Evolutionary conservation across 2,113 vertebrate genomes (phyloP).

Genomic region (Ascaphus truei): DNA sequence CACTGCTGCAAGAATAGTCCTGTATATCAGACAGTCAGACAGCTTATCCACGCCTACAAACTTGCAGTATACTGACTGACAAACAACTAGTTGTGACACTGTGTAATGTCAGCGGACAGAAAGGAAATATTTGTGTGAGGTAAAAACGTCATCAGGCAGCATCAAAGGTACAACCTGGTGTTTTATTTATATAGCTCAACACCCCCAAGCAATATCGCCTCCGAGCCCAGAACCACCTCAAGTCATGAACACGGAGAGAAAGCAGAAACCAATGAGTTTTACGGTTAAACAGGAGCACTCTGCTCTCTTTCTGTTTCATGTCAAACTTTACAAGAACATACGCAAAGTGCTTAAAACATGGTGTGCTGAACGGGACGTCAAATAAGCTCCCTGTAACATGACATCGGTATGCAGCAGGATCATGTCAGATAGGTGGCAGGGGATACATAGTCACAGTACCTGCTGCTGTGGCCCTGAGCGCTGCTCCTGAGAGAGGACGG

Average conservation of each 20-base stretch:
- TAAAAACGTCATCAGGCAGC: too few relatives aligned
- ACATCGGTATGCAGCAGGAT: neutral
- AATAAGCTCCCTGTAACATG: neutral
- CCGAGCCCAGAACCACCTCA: neutral
- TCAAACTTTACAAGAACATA: neutral
- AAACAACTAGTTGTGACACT: too few relatives aligned
- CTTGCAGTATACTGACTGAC: too few relatives aligned
- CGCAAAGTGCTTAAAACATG: neutral
- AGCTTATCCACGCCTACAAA: too few relatives aligned
- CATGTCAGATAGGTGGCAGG: neutral
- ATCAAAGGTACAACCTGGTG: neutral
- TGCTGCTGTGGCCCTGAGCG: slow-evolving; percentile 7
- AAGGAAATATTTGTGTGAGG: too few relatives aligned
- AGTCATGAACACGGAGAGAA: neutral
- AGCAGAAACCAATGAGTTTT: neutral
- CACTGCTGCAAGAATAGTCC: too few relatives aligned
- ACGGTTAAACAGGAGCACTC: neutral
- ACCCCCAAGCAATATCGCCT: neutral
- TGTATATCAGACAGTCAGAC: too few relatives aligned
- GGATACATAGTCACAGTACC: neutral
- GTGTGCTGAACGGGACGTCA: too few relatives aligned
- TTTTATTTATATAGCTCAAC: neutral
- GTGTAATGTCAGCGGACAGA: too few relatives aligned
- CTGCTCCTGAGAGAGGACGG: slow-evolving; percentile 15
- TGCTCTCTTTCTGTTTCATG: neutral